Percentiles rank a stretch among this genome's conserved stretches.
These are phyloP conservation scores for Cylas formicarius DNA, from an alignment of 1,140 invertebrate species.

Conservation along the genomic window DNA sequence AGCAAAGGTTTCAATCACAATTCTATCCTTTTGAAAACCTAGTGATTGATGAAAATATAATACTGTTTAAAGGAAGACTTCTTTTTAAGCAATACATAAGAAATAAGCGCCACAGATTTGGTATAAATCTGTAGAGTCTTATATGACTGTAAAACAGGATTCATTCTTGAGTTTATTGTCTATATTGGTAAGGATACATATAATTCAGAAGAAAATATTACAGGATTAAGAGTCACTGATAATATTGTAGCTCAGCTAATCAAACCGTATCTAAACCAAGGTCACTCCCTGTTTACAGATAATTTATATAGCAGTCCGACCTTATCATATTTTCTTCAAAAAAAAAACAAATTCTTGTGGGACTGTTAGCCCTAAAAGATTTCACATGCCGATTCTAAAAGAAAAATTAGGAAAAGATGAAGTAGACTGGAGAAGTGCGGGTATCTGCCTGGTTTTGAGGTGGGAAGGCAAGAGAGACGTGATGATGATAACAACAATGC, in stretches of 20 bases:
- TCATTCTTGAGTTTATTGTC: slow-evolving; percentile 36
- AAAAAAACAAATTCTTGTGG: slow-evolving; percentile 33
- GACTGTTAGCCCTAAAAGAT: slow-evolving; percentile 30
- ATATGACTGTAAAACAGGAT: slow-evolving; percentile 32
- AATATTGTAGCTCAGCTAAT: slow-evolving; percentile 29
- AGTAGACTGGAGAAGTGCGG: slow-evolving; percentile 17
- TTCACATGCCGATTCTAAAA: slow-evolving; percentile 30
- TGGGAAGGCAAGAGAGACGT: slow-evolving; percentile 33
- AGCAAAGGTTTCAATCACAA: no score
- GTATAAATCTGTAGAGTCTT: slow-evolving; percentile 39
- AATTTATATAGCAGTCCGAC: slow-evolving; percentile 18
- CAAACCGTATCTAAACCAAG: slow-evolving; percentile 29
- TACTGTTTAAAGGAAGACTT: slow-evolving; percentile 35
- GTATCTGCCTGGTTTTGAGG: slow-evolving; percentile 26
- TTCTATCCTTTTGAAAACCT: no score
- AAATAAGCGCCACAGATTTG: slow-evolving; percentile 34
- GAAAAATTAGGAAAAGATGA: slow-evolving; percentile 24
- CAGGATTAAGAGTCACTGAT: no score
- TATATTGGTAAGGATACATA: slow-evolving; percentile 31
- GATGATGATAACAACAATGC: slow-evolving; percentile 28
- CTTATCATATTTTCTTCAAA: no score
- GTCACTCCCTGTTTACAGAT: no score
- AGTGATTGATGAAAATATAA: no score
- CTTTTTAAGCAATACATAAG: slow-evolving; percentile 38
- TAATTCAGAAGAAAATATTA: slow-evolving; percentile 16